phyloP scores from a whole-genome alignment of 2,797 vertebrate genomes.

The Chiloscyllium punctatum region DNA sequence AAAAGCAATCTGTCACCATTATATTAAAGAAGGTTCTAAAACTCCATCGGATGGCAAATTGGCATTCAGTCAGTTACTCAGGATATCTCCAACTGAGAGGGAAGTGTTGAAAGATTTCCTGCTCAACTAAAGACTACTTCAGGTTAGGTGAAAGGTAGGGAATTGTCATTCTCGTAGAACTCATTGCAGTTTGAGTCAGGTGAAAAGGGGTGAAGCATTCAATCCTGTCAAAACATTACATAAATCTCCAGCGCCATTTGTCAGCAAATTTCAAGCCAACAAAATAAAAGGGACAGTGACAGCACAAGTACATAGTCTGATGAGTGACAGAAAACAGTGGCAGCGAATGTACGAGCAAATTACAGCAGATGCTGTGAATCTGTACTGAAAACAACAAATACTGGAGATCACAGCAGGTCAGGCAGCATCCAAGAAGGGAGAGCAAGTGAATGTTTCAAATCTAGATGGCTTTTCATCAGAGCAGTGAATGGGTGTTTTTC shows the following conservation, averaged over 20 bases:
- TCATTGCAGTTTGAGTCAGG: not conserved
- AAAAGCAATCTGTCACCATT: not conserved
- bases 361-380: too few relatives aligned
- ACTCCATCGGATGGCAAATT: not conserved
- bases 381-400: too few relatives aligned
- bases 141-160: not conserved
- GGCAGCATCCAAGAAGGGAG: too few relatives aligned
- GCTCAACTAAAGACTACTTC: not conserved
- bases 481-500: too few relatives aligned
- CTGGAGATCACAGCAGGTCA: too few relatives aligned
- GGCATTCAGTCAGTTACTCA: not conserved
- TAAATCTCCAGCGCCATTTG: not conserved
- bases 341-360: too few relatives aligned
- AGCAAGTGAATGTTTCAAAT: too few relatives aligned
- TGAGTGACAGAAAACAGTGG: too few relatives aligned
- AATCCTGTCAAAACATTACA: not conserved
- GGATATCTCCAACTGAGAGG: not conserved
- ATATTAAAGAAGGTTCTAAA: not conserved
- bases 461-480: too few relatives aligned
- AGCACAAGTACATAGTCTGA: too few relatives aligned
- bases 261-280: too few relatives aligned
- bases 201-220: not conserved
- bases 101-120: not conserved
- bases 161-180: not conserved
- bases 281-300: too few relatives aligned